Evolutionary conservation across 2,797 vertebrate genomes (phyloP), one percentile per base, ranked within the genome.

Genomic region (Melanotaenia parkinsoni): DNA sequence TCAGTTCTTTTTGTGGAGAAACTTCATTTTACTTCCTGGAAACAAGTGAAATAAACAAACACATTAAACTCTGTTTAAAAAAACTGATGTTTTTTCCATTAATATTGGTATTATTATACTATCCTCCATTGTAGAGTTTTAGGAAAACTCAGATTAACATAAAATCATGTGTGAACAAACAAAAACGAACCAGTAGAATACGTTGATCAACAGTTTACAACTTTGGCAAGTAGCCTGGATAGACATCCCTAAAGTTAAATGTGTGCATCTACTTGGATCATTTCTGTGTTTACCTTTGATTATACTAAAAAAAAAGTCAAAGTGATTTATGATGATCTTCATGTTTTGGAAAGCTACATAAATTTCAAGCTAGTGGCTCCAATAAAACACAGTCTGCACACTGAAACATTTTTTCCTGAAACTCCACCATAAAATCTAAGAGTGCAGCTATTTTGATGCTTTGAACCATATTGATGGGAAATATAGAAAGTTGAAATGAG

Each of bases 1-100:
- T 95, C 92, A 99, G 92, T 95, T 99, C 95, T 99, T 99, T 95
- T 99, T 99, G 93, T 99, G 98, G 76, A 99, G 98, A 87, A 99
- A 98, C 92, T 97, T 99, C 97, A 99, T 99, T 95, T 99, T 99
- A 92, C 95, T 99, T 87, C 98, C 98, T 99, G 83, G 35, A 93
- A 90, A 86, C 0, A 86, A 64, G 4, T 5, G 70, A 77, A 75
- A 85, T 74, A 72, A 70, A 81, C 18, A 80, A 74, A 74, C 35
- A 1, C 1, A 43, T 71, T 58, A 76, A 56, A 30, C 37, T 0
- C n/a, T 56, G 35, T 35, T 14, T 16, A 4, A 14, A 14, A 6
- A 45, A 45, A 16, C 5, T 20, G 43, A 9, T 16, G 22, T 43
- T n/a, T 66, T 57, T 56, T 7, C 10, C 5, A 32, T 43, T 47